A percentile compares a stretch with the other conserved stretches of the same genome.
These are phyloP conservation scores for Dione vanillae DNA, from an alignment of 2,888 invertebrate genomes.

Conservation along the genomic window DNA sequence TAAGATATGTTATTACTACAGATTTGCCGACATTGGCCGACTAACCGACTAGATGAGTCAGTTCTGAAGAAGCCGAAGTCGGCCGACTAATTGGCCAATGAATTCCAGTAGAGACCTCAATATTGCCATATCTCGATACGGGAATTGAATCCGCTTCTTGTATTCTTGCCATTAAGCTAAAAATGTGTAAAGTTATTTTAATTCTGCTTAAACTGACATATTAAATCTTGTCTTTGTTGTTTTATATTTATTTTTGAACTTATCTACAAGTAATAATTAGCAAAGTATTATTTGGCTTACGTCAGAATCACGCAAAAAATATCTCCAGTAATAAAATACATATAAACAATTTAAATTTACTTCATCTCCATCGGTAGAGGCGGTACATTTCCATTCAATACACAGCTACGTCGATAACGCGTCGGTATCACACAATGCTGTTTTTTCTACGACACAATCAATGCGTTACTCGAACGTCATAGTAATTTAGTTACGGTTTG, in stretches of 20 bases:
- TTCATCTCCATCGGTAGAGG: not conserved
- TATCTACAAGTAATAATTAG: not conserved
- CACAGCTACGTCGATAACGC: not conserved
- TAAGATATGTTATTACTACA: too few relatives aligned
- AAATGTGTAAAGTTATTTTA: too few relatives aligned
- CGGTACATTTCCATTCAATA: slow-evolving; percentile 6
- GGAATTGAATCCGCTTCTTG: too few relatives aligned
- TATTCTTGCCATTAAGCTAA: not conserved
- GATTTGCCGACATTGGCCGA: too few relatives aligned
- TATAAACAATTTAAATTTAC: not conserved
- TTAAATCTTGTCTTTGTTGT: too few relatives aligned
- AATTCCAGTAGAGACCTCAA: too few relatives aligned
- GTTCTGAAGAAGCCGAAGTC: too few relatives aligned
- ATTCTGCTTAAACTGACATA: not conserved
- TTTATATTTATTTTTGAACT: too few relatives aligned
- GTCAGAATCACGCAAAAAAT: slow-evolving; percentile 15
- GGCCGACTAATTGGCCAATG: too few relatives aligned
- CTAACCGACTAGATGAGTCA: too few relatives aligned
- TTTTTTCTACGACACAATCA: slow-evolving; percentile 1
- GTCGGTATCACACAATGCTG: slow-evolving; percentile 9
- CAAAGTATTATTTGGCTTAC: slow-evolving; percentile 10
- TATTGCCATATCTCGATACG: too few relatives aligned
- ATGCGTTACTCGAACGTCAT: slow-evolving; percentile 9
- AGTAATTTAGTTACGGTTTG: not conserved
- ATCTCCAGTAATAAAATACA: slow-evolving; percentile 8